Base-by-base conservation (phyloP, 2,797 vertebrate species). In the Urocyon cinereoargenteus region DNA sequence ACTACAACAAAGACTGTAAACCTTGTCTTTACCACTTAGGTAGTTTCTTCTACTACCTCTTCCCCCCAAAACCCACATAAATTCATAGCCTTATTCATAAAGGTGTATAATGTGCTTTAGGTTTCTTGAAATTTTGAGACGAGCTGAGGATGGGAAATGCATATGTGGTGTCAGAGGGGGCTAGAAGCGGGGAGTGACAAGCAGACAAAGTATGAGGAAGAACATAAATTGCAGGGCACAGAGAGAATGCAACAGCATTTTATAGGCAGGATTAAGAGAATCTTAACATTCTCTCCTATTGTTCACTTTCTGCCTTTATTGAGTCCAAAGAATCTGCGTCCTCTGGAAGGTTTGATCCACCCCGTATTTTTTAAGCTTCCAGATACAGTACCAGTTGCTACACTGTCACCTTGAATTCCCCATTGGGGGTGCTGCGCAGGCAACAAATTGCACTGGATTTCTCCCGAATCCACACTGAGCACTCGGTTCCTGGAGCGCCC, bases 391-490 rank as follows among this genome's bases (percentile, higher is more conserved):
- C 31, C 66, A 31, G 77, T 59, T 68, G 77, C 62, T 77, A 26
- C 64, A 31, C 45, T 45, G 12, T 88, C 96, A 92, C 93, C 77
- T 90, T 72, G 77, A 94, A 79, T 93, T 86, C 77, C 81, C 66
- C 36, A 9, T 45, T 12, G 45, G 19, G 70, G 66, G 16, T 82
- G 40, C 55, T 3, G 1, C 0, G 0, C 57, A 68, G 86, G 77
- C 45, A 64, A 64, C 36, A 59, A 68, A 78, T 40, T 73, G 91
- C 53, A 12, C 72, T 22, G 16, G 13, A 34, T 88, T 70, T 62
- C 90, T 82, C 64, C 64, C 55, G 53, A 14, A 0, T 57, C 81
- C 45, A 0, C 26, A 24, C 22, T 57, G 49, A 70, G 72, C 51
- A 8, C 36, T 85, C 34, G 1, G 3, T 89, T 72, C 68, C 84